Evolutionary conservation across 2,797 vertebrate species (phyloP), one percentile per base, ranked within the genome.

Genomic region (Fundulus diaphanus): DNA sequence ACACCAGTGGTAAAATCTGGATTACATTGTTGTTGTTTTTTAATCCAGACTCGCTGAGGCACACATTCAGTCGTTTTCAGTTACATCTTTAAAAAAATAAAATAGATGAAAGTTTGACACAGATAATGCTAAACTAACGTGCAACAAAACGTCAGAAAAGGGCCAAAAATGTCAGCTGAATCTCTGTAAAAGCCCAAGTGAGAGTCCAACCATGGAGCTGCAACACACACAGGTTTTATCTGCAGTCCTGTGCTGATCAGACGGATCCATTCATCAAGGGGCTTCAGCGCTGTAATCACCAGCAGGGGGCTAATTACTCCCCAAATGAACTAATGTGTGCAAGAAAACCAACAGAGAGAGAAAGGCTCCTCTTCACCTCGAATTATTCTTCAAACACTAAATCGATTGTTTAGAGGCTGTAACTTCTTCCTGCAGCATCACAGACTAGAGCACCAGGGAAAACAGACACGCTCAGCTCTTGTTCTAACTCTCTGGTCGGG

Each of bases 281-380:
- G 72, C 72, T 83, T 77, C 61, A 68, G 84, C 37, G 1, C 74
- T 68, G 70, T 31, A 85, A 83, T 83, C 90, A 87, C 86, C 87
- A 81, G 90, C 87, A 78, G 82, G 85, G 57, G 83, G 83, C 77
- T 85, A 90, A 90, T 83, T 82, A 82, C 80, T 74, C 73, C 70
- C 61, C 40, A 71, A 42, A 48, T 52, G 35, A 87, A 76, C 77
- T 83, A 42, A 83, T 73, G 63, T 72, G 70, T 27, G 27, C 16
- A 57, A 46, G 42, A 44, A 22, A 46, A 69, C 22, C 16, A 29
- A 49, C n/a, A n/a, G 51, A n/a, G 22, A 20, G 24, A 40, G 52
- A 51, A 20, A 29, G n/a, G 27, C 8, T 57, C 27, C 4, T 72
- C 40, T 71, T 20, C 15, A 57, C 35, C 37, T 42, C 5, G 22